These are phyloP conservation scores for Nysson spinosus DNA, from an alignment of 2,888 invertebrate genomes.

Conservation along the genomic window DNA sequence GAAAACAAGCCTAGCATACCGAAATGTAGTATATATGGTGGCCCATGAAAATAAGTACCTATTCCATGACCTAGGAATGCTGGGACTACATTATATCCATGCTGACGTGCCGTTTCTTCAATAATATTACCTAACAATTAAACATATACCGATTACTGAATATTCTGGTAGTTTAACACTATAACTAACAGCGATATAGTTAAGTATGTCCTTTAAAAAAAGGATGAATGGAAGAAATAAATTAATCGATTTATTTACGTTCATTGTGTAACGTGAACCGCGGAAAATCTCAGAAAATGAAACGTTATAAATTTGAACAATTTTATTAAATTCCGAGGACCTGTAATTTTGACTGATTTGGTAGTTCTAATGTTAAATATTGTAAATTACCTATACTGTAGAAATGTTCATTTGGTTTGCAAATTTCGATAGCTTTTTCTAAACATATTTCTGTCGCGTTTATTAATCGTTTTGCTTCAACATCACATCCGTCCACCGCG, in stretches of 20 bases:
- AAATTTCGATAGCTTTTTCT: constrained; percentile 80
- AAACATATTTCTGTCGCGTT: constrained; percentile 85
- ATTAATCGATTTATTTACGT: no score
- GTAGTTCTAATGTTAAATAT: no score
- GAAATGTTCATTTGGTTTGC: constrained; percentile 79
- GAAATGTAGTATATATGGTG: constrained; percentile 92
- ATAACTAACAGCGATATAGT: no score
- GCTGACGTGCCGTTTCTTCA: constrained; percentile 81
- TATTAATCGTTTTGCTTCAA: constrained; percentile 84
- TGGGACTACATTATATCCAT: constrained; percentile 85
- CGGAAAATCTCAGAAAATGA: no score
- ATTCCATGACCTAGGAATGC: constrained; percentile 95
- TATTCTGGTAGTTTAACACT: no score
- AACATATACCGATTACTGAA: no score
- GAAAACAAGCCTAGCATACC: constrained; percentile 78
- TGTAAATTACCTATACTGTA: constrained; percentile 77
- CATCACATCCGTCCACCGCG: constrained; percentile 90
- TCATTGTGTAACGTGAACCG: no score
- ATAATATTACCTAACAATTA: constrained; percentile 80
- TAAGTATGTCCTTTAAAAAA: no score
- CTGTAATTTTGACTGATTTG: no score
- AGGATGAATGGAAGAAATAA: no score
- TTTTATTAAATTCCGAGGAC: no score
- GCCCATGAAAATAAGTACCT: constrained; percentile 93
- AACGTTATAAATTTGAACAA: no score